These are phyloP conservation scores for Carollia perspicillata DNA, from an alignment of 2,113 vertebrate genomes.

Conservation along the genomic window DNA sequence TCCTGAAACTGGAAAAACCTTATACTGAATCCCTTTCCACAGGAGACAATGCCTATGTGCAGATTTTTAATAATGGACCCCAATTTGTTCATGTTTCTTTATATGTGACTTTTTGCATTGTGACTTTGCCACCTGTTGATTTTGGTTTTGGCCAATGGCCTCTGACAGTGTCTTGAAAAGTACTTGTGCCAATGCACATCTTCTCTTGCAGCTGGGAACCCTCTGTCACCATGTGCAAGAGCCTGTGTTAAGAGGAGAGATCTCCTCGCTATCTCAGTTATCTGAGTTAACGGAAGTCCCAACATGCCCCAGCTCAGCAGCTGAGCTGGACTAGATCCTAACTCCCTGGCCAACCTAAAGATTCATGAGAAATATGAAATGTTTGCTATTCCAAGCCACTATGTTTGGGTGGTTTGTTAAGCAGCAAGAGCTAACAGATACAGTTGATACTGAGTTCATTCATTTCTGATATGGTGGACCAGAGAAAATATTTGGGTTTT, in stretches of 20 bases:
- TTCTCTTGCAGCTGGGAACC: neutral
- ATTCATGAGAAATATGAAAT: neutral
- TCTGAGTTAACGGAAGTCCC: neutral
- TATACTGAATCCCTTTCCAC: neutral
- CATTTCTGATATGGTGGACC: neutral
- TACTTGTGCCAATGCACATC: neutral
- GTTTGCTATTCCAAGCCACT: neutral
- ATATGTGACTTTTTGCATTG: neutral
- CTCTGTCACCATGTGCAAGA: neutral
- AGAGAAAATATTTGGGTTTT: neutral
- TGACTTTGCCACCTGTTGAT: neutral
- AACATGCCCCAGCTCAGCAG: neutral
- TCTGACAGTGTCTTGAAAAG: neutral
- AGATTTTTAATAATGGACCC: neutral
- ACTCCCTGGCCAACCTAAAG: neutral
- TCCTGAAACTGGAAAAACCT: neutral
- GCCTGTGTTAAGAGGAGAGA: neutral
- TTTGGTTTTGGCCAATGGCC: neutral
- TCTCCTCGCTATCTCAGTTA: neutral
- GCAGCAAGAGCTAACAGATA: neutral
- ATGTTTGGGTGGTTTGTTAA: neutral
- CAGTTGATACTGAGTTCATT: neutral
- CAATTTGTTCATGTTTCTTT: neutral
- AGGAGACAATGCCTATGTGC: neutral
- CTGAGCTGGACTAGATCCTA: neutral